phyloP scores from a whole-genome alignment of 1,140 invertebrate species.

The Cepaea nemoralis region DNA sequence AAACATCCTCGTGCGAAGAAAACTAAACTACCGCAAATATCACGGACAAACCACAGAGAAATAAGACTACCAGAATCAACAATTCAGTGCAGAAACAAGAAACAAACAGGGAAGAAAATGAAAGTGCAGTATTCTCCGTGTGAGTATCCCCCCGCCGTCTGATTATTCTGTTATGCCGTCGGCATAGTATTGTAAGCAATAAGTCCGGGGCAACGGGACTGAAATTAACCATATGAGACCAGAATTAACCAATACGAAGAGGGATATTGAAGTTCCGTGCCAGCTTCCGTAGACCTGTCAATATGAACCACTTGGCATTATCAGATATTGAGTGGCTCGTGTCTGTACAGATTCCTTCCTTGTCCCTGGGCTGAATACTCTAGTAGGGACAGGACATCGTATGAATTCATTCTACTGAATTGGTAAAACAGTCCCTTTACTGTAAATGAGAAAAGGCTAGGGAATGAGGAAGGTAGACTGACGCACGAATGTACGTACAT shows the following conservation, averaged over 20 bases:
- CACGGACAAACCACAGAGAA: no score
- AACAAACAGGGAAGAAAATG: no score
- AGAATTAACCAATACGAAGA: not conserved
- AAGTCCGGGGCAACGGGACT: not conserved
- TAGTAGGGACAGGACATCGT: not conserved
- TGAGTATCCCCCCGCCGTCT: not conserved
- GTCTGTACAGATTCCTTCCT: not conserved
- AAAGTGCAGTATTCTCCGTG: no score
- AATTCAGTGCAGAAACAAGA: no score
- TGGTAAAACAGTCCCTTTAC: no score
- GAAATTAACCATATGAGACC: not conserved
- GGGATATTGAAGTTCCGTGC: conserved; percentile 2
- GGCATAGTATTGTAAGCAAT: not conserved
- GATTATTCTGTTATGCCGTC: not conserved
- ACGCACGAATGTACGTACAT: no score
- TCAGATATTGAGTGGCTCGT: conserved; percentile 8
- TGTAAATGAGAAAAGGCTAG: no score
- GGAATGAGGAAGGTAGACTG: no score
- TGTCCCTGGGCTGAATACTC: not conserved
- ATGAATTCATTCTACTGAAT: no score
- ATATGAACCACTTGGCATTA: not conserved
- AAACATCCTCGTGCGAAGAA: no score
- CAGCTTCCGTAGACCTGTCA: conserved; percentile 4
- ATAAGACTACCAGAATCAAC: no score
- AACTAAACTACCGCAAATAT: no score